Base-by-base conservation (phyloP, 2,888 invertebrate species). In the Epirrhoe alternata region DNA sequence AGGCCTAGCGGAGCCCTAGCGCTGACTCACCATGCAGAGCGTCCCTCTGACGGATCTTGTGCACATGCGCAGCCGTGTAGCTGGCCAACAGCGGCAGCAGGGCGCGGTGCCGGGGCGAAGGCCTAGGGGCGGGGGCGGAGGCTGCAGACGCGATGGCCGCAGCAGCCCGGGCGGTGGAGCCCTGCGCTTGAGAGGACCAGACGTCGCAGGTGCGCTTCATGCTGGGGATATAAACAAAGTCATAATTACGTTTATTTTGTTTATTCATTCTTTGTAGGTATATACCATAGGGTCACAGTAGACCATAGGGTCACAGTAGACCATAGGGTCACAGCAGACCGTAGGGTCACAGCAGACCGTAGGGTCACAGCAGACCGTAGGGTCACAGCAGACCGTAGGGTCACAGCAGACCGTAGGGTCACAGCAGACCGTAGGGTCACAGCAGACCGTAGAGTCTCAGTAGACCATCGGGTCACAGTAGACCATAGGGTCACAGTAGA, bases 41-140 rank as follows among this genome's bases (percentile, higher is more conserved):
- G 54, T 91, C 89, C 57, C 92, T 63, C 64, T 85, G 83, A 1
- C 78, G 64, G 3, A 91, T 87, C 81, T 90, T 90, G 1, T 86
- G 83, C 0, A 63, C 57, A 8, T 89, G 88, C 0, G 88, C 89
- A 35, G 57, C 72, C 0, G 84, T 82, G 77, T 87, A 85, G 0
- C 80, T 85, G 0, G 88, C 88, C 0, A 89, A 76, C 62, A 84
- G 77, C 17, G 89, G 89, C 75, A 88, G 78, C 33, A 77, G 17
- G 2, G 87, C 87, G 50, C 80, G 74, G 70, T 52, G 70, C 10
- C 66, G 16, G 61, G 17, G 33, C 63, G 75, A 8, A 35, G 66
- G 17, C 49, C 42, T 57, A 54, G 67, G 69, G 57, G 10, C 63
- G 69, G 4, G 61, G 58, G 16, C 61, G 56, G 75, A 14, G 54